Evolutionary conservation across 2,797 vertebrate genomes (phyloP), one percentile per base, ranked within the genome.

Genomic region (Sebastes kiyomatsui): DNA sequence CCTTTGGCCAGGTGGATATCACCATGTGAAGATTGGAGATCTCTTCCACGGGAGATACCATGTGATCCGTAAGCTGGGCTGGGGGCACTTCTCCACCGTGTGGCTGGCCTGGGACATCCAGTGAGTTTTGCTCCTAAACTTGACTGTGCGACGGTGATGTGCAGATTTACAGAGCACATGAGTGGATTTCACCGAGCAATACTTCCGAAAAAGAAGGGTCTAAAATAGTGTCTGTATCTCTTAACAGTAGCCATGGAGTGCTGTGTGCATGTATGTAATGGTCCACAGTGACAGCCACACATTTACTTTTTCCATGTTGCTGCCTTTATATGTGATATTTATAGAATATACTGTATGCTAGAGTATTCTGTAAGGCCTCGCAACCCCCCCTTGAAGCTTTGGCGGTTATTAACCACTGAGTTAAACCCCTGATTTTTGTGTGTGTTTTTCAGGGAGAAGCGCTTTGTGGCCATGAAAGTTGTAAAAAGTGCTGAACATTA

Each of bases 401-500:
- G 42, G 42, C 6, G 16, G 38, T 14, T 42, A 42, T 42, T 42
- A 14, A 42, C 38, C 38, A 42, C 5, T 42, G 42, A 20, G 18
- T 68, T 20, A 9, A 70, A n/a, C 38, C 54, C 2, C 10, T 61
- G 30, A 20, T 60, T 52, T 10, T 65, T 70, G 16, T 49, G 1
- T 83, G n/a, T 86, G 2, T 58, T 46, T 93, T 90, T 59, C 85
- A 99, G 98, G 92, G 97, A 96, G 66, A 99, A 97, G 92, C 95
- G 96, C 30, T 99, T 99, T 87, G 98, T 99, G 93, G 99, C 99
- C 46, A 99, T 99, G 97, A 99, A 99, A 93, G 98, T 99, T 89
- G 98, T 99, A 84, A 99, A 99, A 94, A 99, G 99, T 90, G 99
- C 99, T 18, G 98, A 99, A 82, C 98, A 99, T 94, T 99, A 99